These are phyloP conservation scores for Tyrannus savana DNA, from an alignment of 2,113 vertebrate species.

Conservation along the genomic window DNA sequence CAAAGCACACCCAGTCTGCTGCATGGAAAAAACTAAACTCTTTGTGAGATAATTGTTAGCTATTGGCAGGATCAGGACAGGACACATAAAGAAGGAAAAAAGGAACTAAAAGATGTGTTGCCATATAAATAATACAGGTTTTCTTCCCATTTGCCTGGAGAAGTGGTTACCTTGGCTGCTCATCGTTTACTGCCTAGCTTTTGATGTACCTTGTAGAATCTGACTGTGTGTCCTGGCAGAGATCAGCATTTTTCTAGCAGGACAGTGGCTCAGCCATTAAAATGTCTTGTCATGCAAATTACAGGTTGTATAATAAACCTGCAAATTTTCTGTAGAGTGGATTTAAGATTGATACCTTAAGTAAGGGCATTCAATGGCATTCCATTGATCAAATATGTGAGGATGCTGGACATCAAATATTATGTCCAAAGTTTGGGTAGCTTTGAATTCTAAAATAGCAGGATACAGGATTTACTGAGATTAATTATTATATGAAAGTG, in stretches of 20 bases:
- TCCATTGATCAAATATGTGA: neutral
- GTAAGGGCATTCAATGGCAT: too few species aligned
- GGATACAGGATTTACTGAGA: conserved; percentile 49
- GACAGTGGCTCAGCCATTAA: neutral
- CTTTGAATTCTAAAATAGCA: neutral
- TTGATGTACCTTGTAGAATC: neutral
- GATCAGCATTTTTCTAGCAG: neutral
- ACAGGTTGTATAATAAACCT: neutral
- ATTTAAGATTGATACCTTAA: neutral
- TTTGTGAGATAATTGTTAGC: neutral
- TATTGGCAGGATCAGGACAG: neutral
- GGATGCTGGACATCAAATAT: conserved; percentile 19
- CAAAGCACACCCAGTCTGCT: neutral
- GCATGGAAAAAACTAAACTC: neutral
- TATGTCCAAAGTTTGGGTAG: conserved; percentile 5
- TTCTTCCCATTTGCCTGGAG: neutral
- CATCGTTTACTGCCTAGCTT: neutral
- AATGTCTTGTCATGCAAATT: neutral
- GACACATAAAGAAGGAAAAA: neutral
- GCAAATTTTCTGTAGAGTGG: neutral
- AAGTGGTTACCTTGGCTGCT: neutral
- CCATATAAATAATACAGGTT: neutral
- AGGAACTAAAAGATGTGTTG: neutral
- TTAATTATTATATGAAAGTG: conserved; percentile 56
- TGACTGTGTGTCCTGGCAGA: neutral